These are phyloP conservation scores for Oreochromis grahami DNA, from an alignment of 2,797 vertebrate genomes.

Conservation along the genomic window DNA sequence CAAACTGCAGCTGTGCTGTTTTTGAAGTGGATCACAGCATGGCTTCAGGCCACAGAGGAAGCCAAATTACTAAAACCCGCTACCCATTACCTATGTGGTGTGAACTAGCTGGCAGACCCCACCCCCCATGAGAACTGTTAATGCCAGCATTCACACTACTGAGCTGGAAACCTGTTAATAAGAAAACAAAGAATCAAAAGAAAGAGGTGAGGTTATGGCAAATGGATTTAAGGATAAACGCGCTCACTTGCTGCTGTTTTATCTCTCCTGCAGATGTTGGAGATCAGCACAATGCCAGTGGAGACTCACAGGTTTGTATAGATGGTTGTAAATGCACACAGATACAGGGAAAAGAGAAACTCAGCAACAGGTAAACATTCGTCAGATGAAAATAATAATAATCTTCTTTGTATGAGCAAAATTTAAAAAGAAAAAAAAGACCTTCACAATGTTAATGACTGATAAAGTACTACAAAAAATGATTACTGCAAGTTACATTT, in stretches of 20 bases:
- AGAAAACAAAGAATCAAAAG: not conserved
- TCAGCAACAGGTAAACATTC: not conserved
- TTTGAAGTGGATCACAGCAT: not conserved
- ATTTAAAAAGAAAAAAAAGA: not conserved
- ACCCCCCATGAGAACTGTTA: not conserved
- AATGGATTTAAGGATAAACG: not conserved
- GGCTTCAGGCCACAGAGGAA: not conserved
- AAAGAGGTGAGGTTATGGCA: not conserved
- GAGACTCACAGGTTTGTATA: conserved; percentile 52
- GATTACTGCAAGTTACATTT: not conserved
- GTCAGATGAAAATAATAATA: not conserved
- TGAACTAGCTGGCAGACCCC: not conserved
- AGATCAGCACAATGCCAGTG: conserved; percentile 37
- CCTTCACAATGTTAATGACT: not conserved
- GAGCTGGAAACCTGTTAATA: not conserved
- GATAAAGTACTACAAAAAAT: accelerated
- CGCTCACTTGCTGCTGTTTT: not conserved
- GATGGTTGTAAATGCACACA: not conserved
- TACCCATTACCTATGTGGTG: not conserved
- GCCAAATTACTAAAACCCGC: not conserved
- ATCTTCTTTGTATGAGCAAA: not conserved
- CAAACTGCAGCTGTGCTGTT: not conserved
- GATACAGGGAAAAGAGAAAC: not conserved
- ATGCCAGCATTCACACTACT: not conserved
- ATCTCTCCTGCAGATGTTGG: conserved; percentile 49